phyloP scores from a whole-genome alignment of 2,888 invertebrate genomes.

The Timema cristinae region DNA sequence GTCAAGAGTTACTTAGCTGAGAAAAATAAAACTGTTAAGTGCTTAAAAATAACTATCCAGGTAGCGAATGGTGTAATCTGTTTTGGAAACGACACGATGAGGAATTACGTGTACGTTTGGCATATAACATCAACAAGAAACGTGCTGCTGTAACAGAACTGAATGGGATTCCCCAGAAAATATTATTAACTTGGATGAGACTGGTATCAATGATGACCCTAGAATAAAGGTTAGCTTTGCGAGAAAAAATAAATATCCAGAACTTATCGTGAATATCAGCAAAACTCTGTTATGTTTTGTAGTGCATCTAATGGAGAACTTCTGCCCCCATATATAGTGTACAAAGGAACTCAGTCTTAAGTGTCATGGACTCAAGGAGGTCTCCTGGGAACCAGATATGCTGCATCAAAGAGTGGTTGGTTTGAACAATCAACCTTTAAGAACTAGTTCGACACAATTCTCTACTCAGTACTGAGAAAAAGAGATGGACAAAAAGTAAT shows the following conservation, averaged over 20 bases:
- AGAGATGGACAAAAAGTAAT: not conserved
- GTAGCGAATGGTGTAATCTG: slow-evolving; percentile 8
- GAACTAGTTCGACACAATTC: not conserved
- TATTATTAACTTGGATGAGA: slow-evolving; percentile 4
- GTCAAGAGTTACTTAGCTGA: slow-evolving; percentile 1
- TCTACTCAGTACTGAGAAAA: not conserved
- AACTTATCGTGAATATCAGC: not conserved
- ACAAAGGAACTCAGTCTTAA: too few relatives aligned
- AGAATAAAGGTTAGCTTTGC: slow-evolving; percentile 13
- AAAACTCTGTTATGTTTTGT: too few relatives aligned
- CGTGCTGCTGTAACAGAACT: slow-evolving; percentile 1
- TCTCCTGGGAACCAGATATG: too few relatives aligned
- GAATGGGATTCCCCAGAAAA: not conserved
- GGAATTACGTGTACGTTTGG: not conserved
- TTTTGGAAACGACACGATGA: slow-evolving; percentile 1
- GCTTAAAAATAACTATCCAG: slow-evolving; percentile 4
- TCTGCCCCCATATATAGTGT: too few relatives aligned
- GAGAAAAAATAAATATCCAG: not conserved
- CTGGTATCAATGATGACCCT: slow-evolving; percentile 2
- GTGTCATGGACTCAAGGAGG: too few relatives aligned
- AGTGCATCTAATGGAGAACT: too few relatives aligned
- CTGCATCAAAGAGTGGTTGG: too few relatives aligned
- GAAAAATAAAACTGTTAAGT: slow-evolving; percentile 6
- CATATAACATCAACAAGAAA: slow-evolving; percentile 6
- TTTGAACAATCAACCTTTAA: too few relatives aligned